phyloP scores from a whole-genome alignment of 2,113 vertebrate genomes.

The Atractosteus spatula region DNA sequence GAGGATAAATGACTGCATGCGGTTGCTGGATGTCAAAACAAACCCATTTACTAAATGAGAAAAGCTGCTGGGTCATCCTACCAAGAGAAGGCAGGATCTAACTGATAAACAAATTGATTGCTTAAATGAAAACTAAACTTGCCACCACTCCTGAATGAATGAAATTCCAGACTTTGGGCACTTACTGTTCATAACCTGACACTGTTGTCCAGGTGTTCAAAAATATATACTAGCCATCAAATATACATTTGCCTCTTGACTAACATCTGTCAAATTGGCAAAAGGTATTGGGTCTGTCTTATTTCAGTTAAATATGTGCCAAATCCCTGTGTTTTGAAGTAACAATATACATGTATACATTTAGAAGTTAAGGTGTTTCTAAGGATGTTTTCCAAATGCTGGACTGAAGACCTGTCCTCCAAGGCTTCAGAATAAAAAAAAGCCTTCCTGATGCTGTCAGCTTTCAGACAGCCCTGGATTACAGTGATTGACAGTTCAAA shows the following conservation, averaged over 20 bases:
- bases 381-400: constrained; percentile 36
- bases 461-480: constrained; percentile 58
- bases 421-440: constrained; percentile 25
- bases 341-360: neutral
- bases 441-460: constrained; percentile 46
- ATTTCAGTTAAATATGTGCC: too few species aligned
- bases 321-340: neutral
- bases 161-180: neutral
- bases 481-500: constrained; percentile 74
- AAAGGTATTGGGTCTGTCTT: too few species aligned
- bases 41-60: constrained; percentile 35
- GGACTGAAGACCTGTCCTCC: constrained; percentile 34
- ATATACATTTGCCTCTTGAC: too few species aligned
- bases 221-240: too few species aligned
- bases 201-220: too few species aligned
- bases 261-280: too few species aligned
- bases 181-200: too few species aligned
- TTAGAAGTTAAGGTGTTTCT: constrained; percentile 28
- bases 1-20: constrained; percentile 26
- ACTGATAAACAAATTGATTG: constrained; percentile 38
- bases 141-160: constrained; percentile 16
- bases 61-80: constrained; percentile 22
- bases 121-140: constrained; percentile 28
- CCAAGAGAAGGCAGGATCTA: constrained; percentile 29
- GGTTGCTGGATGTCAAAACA: constrained; percentile 34